Evolutionary conservation across 2,113 vertebrate species (phyloP).

Genomic region (Thamnaconus septentrionalis): DNA sequence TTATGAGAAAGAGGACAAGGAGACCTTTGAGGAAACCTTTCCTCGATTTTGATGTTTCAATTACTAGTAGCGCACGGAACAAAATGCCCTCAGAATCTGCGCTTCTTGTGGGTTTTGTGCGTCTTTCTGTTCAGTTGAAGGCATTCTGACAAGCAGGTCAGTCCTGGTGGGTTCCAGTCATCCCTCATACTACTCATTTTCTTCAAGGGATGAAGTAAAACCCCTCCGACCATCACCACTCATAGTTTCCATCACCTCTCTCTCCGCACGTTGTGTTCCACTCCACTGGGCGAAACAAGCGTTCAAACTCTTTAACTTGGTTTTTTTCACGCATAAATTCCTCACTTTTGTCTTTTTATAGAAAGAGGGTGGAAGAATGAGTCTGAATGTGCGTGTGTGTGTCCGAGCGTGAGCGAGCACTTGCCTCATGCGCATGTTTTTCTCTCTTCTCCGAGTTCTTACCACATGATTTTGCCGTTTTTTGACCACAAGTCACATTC

Average conservation of each 20-base stretch:
- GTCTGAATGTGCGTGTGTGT: neutral
- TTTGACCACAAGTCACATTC: constrained; percentile 65
- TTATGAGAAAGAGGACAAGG: constrained; percentile 22
- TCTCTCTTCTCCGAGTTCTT: constrained; percentile 16
- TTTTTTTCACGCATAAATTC: constrained; percentile 38
- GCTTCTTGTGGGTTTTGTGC: too few relatives aligned
- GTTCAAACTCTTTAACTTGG: neutral
- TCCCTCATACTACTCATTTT: constrained; percentile 34
- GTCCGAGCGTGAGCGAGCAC: neutral
- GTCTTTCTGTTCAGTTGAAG: neutral
- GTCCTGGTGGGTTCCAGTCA: constrained; percentile 27
- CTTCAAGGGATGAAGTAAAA: constrained; percentile 26
- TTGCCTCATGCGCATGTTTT: neutral
- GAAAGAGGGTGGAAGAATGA: constrained; percentile 40
- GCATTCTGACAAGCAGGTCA: constrained; percentile 5
- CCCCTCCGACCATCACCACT: constrained; percentile 3
- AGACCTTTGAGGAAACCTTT: constrained; percentile 27
- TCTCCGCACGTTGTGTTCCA: too few relatives aligned
- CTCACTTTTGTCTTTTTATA: constrained; percentile 46
- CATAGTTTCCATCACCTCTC: constrained; percentile 45
- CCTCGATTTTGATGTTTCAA: neutral
- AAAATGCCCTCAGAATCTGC: too few relatives aligned
- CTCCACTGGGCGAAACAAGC: too few relatives aligned
- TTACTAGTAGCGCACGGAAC: neutral
- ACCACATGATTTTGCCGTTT: constrained; percentile 49